These are phyloP conservation scores for Pagetopsis macropterus DNA, from an alignment of 2,797 vertebrate species.

Conservation along the genomic window DNA sequence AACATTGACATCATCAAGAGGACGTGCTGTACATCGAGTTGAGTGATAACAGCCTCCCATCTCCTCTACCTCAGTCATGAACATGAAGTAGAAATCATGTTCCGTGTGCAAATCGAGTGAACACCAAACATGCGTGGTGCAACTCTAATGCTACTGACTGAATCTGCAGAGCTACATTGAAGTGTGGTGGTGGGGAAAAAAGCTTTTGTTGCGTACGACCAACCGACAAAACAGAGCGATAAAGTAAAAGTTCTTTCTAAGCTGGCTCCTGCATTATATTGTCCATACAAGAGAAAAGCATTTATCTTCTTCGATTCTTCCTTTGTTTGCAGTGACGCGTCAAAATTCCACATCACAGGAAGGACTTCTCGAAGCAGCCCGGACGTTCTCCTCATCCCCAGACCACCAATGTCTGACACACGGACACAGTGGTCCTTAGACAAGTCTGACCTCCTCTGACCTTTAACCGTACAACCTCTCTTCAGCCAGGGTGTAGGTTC, in stretches of 20 bases:
- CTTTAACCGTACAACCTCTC: slow-evolving; percentile 49
- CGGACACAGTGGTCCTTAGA: slow-evolving; percentile 30
- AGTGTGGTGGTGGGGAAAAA: slow-evolving; percentile 36
- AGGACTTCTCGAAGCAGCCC: slow-evolving; percentile 17
- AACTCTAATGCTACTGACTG: slow-evolving; percentile 74
- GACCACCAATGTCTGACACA: slow-evolving; percentile 39
- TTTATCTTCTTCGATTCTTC: slow-evolving; percentile 26
- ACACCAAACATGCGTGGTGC: slow-evolving; percentile 64
- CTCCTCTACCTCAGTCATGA: slow-evolving; percentile 63
- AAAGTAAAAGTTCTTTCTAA: slow-evolving; percentile 48
- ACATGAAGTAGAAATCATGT: slow-evolving; percentile 49
- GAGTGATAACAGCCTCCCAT: slow-evolving; percentile 47
- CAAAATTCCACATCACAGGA: slow-evolving; percentile 25
- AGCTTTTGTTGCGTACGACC: slow-evolving; percentile 58
- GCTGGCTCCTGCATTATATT: slow-evolving; percentile 41
- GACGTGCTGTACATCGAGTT: slow-evolving; percentile 74
- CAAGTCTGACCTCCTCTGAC: slow-evolving; percentile 46
- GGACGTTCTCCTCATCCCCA: slow-evolving; percentile 41
- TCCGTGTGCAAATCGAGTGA: slow-evolving; percentile 68
- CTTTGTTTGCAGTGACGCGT: slow-evolving; percentile 21
- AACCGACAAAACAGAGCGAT: slow-evolving; percentile 52
- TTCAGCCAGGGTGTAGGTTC: slow-evolving; percentile 29
- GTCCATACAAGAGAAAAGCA: slow-evolving; percentile 56
- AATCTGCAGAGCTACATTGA: slow-evolving; percentile 72
- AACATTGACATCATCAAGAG: slow-evolving; percentile 78